Base-by-base conservation (phyloP, 2,797 vertebrate genomes). In the Myoxocephalus aenaeus region DNA sequence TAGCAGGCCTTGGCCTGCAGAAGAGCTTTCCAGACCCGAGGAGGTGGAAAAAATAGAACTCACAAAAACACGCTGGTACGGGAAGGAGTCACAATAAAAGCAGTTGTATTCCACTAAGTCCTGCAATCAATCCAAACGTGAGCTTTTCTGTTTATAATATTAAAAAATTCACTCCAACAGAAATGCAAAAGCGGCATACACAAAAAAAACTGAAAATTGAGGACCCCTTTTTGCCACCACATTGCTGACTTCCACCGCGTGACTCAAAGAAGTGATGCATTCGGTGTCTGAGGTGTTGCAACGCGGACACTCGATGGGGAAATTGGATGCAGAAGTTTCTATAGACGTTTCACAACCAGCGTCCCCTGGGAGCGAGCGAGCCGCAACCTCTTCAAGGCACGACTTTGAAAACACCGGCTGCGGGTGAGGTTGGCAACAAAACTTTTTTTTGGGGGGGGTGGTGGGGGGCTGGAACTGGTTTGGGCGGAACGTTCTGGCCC, bases 1-100 rank as follows among this genome's bases (percentile, higher is more conserved):
- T 59, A 72, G 42, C 25, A 42, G 44, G 4, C 53, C 22, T 3
- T 2, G n/a, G 65, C 10, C 71, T 48, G 22, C 70, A 58, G 34
- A 38, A 73, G 14, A 65, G 48, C 18, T 70, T 65, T 75, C 71
- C 62, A 61, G 62, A 62, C 54, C 8, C 40, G 57, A 18, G 44
- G 44, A 48, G 48, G 29, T 13, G 15, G 14, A 64, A 46, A 14
- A 62, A 77, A 71, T 1, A 68, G n/a, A 69, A 58, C 42, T 44
- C 22, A 18, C n/a, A 46, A 36, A 56, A 54, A 32, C 5, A 32
- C 29, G 40, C 54, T 59, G 51, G 34, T 10, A 32, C 69, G 65
- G 34, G 63, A 72, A 14, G 38, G n/a, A 65, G 48, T 50, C 3
- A 12, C 20, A 62, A 25, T 17, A 29, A 51, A 46, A 61, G 3